These are phyloP conservation scores for Oreochromis aureus DNA, from an alignment of 2,113 vertebrate species.

Conservation along the genomic window DNA sequence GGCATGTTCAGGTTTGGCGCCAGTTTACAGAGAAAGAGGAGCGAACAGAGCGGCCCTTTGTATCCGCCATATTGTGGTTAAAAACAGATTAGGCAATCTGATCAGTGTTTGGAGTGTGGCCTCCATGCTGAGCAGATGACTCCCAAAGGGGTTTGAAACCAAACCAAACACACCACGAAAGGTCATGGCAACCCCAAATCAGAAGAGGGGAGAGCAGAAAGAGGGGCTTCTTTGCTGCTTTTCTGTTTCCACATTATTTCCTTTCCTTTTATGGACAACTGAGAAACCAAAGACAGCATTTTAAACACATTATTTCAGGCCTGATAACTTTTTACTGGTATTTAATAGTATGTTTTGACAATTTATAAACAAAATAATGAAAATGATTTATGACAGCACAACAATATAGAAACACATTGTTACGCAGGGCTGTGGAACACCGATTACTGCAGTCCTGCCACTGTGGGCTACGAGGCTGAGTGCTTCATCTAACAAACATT, in stretches of 20 bases:
- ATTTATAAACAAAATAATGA: not conserved
- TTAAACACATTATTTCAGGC: not conserved
- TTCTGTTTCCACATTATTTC: not conserved
- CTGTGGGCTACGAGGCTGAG: not conserved
- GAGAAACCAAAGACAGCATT: not conserved
- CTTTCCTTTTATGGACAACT: not conserved
- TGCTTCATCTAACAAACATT: not conserved
- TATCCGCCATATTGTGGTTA: not conserved
- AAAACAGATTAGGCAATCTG: not conserved
- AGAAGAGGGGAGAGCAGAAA: not conserved
- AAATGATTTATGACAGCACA: not conserved
- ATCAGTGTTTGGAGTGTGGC: not conserved
- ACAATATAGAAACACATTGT: not conserved
- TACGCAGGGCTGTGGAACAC: not conserved
- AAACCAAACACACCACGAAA: conserved; percentile 7
- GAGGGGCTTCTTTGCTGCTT: not conserved
- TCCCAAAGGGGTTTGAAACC: not conserved
- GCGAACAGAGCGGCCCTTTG: conserved; percentile 20
- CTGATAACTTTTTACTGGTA: not conserved
- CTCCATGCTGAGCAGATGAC: not conserved
- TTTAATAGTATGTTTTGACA: not conserved
- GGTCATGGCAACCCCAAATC: not conserved
- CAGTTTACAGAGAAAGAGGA: not conserved
- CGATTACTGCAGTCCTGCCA: not conserved
- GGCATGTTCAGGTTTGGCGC: not conserved